These are phyloP conservation scores for Lutjanus argentimaculatus DNA, from an alignment of 2,797 vertebrate genomes.

Conservation along the genomic window DNA sequence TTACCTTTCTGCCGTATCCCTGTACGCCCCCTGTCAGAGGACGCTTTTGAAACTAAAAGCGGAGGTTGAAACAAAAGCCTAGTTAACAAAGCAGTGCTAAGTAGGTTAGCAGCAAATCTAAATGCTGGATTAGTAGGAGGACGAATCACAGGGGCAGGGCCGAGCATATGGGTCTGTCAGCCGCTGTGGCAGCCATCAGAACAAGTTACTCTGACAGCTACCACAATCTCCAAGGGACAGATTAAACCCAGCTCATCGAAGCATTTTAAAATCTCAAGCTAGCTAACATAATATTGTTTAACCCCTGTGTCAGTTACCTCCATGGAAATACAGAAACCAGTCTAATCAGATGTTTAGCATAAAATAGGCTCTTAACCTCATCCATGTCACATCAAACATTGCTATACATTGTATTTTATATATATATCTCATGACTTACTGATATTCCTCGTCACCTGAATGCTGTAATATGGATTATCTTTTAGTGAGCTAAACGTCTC, in stretches of 20 bases:
- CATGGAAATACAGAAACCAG: slow-evolving; percentile 75
- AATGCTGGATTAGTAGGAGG: slow-evolving; percentile 87
- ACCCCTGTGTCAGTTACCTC: slow-evolving; percentile 76
- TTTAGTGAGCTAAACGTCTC: slow-evolving; percentile 83
- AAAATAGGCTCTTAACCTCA: slow-evolving; percentile 20
- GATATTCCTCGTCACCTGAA: slow-evolving; percentile 40
- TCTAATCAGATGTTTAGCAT: slow-evolving; percentile 63
- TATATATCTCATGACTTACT: slow-evolving; percentile 7
- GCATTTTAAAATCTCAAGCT: slow-evolving; percentile 84
- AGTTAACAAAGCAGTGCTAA: slow-evolving; percentile 77
- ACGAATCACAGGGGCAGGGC: slow-evolving; percentile 83
- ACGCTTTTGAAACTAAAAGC: slow-evolving; percentile 56
- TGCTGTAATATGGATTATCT: slow-evolving; percentile 80
- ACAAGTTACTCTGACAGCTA: slow-evolving; percentile 89
- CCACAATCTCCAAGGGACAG: slow-evolving; percentile 80
- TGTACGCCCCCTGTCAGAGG: slow-evolving; percentile 63
- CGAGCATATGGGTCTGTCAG: slow-evolving; percentile 86
- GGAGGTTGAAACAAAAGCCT: slow-evolving; percentile 75
- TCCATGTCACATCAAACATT: slow-evolving; percentile 16
- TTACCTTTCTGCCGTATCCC: slow-evolving; percentile 62
- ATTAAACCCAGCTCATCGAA: slow-evolving; percentile 86
- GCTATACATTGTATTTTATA: not conserved
- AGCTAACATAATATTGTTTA: slow-evolving; percentile 86
- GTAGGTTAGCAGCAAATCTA: slow-evolving; percentile 81
- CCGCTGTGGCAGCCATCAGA: slow-evolving; percentile 85